phyloP scores from a whole-genome alignment of 2,888 invertebrate genomes.

The Proisotoma minuta region DNA sequence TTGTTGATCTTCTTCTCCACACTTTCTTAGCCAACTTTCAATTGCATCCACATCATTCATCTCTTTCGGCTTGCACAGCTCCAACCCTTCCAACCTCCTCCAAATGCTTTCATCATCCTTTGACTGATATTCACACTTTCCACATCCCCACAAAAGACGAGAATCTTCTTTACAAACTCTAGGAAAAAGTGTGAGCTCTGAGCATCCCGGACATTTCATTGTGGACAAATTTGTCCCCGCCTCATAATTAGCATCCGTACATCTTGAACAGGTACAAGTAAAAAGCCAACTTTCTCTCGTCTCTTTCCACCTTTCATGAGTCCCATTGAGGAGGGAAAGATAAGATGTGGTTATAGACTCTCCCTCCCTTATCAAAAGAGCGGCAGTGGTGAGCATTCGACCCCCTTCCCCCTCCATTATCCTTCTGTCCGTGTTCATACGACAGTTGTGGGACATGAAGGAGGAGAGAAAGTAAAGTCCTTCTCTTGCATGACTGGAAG shows the following conservation, averaged over 20 bases:
- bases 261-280: conserved; percentile 34
- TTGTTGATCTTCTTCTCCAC: conserved; percentile 19
- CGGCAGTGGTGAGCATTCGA: conserved; percentile 37
- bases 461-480: conserved; percentile 42
- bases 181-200: not conserved
- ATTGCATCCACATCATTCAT: conserved; percentile 12
- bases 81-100: not conserved
- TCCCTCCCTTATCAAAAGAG: conserved; percentile 31
- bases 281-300: conserved; percentile 37
- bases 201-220: conserved; percentile 22
- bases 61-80: conserved; percentile 14
- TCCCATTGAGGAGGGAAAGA: conserved; percentile 28
- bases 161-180: not conserved
- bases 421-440: conserved; percentile 42
- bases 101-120: not conserved
- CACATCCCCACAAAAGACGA: conserved; percentile 6
- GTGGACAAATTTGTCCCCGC: conserved; percentile 24
- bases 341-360: conserved; percentile 42
- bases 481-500: conserved; percentile 27
- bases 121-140: not conserved
- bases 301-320: conserved; percentile 24
- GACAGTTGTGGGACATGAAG: conserved; percentile 41
- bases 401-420: conserved; percentile 25
- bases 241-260: conserved; percentile 32
- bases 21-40: conserved; percentile 34